Evolutionary conservation across 2,113 vertebrate genomes (phyloP).

Genomic region (Ia io): DNA sequence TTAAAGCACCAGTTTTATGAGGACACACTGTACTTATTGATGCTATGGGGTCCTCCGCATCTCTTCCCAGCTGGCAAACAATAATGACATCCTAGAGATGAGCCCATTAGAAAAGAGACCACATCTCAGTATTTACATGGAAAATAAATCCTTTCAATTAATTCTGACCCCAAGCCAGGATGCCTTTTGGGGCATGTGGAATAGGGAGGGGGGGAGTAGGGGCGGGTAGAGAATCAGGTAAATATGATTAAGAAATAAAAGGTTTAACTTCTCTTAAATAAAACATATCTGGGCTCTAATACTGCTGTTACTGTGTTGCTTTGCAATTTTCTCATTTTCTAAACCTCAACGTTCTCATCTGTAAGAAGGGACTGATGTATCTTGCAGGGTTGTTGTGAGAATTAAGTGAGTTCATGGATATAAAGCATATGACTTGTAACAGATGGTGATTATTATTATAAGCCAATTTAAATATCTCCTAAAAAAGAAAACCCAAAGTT

Average conservation of each 20-base stretch:
- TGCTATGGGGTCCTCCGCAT: slow-evolving; percentile 23
- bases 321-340: neutral
- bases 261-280: neutral
- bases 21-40: slow-evolving; percentile 41
- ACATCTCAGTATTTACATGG: neutral
- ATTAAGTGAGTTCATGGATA: neutral
- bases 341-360: neutral
- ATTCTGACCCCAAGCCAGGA: neutral
- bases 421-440: neutral
- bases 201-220: too few species aligned
- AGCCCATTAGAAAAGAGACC: slow-evolving; percentile 1
- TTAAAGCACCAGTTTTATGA: slow-evolving; percentile 63
- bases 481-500: neutral
- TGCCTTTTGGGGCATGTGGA: neutral
- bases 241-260: neutral
- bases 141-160: slow-evolving; percentile 26
- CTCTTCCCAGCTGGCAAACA: slow-evolving; percentile 51
- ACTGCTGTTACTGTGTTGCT: neutral
- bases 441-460: neutral
- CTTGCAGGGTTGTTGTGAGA: neutral
- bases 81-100: neutral
- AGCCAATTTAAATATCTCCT: neutral
- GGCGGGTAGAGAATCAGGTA: neutral
- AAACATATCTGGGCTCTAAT: neutral
- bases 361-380: neutral